A percentile compares a stretch with the other conserved stretches of the same genome.
These are phyloP conservation scores for Aepyceros melampus DNA, from an alignment of 2,113 vertebrate species.

Conservation along the genomic window DNA sequence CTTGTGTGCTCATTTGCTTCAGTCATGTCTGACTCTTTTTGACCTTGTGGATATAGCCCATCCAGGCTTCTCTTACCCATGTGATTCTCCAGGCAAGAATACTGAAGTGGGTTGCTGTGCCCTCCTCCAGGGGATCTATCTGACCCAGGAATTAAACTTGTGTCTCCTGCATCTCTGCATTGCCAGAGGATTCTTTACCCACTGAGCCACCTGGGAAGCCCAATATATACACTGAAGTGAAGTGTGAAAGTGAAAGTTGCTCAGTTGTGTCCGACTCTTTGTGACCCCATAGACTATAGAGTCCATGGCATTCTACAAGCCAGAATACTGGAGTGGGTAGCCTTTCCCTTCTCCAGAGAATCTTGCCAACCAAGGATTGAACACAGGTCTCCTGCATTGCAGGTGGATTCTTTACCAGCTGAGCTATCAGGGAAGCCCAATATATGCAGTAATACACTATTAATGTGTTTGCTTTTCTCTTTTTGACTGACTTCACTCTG, in stretches of 20 bases:
- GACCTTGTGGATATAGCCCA: background rate
- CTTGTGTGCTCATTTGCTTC: background rate
- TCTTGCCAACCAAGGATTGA: background rate
- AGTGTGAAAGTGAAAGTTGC: background rate
- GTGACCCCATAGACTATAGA: background rate
- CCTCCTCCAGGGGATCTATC: background rate
- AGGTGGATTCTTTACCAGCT: background rate
- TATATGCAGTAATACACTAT: background rate
- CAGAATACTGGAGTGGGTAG: background rate
- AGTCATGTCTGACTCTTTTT: background rate
- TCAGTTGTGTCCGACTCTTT: background rate
- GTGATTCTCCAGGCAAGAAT: background rate
- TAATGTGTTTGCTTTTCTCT: background rate
- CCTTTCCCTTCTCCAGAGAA: background rate
- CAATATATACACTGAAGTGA: background rate
- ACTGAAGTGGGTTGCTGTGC: background rate
- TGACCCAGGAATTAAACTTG: fast-evolving
- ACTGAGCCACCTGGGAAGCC: background rate
- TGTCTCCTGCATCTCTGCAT: background rate
- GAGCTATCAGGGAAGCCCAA: background rate
- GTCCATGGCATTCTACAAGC: background rate
- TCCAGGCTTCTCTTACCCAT: background rate
- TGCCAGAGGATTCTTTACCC: background rate
- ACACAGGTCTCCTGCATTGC: background rate
- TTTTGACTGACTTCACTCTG: background rate